Evolutionary conservation across 2,797 vertebrate species (phyloP).

Genomic region (Rhynchonycteris naso): DNA sequence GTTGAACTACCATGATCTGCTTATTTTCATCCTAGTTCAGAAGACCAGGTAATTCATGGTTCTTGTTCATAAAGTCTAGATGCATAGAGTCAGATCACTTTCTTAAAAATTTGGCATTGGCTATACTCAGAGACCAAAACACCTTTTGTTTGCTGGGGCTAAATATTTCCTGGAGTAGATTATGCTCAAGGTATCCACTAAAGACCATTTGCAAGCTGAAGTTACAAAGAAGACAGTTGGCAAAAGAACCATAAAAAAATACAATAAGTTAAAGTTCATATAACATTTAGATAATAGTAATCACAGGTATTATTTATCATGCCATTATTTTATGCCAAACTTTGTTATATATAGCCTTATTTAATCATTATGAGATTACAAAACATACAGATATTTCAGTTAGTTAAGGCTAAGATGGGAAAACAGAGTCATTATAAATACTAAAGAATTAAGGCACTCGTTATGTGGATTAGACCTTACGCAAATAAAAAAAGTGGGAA

Average conservation of each 20-base stretch:
- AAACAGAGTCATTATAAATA: background rate
- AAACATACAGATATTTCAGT: background rate
- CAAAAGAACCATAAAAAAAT: background rate
- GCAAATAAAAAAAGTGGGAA: background rate
- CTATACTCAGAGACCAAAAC: background rate
- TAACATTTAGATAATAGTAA: background rate
- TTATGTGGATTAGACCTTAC: background rate
- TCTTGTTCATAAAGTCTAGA: background rate
- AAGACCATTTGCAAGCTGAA: background rate
- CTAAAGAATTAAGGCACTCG: background rate
- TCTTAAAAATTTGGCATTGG: background rate
- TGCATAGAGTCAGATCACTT: background rate
- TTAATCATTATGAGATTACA: background rate
- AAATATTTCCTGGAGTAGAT: background rate
- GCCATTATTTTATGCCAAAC: background rate
- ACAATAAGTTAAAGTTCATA: background rate
- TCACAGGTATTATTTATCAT: background rate
- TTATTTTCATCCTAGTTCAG: background rate
- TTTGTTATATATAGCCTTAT: background rate
- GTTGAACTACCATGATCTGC: background rate
- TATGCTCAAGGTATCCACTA: background rate
- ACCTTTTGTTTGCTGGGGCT: background rate
- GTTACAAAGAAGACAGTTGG: background rate
- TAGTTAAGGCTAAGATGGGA: background rate
- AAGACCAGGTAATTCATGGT: background rate